Evolutionary conservation across 2,888 invertebrate genomes (phyloP).

Genomic region (Entomobrya proxima): DNA sequence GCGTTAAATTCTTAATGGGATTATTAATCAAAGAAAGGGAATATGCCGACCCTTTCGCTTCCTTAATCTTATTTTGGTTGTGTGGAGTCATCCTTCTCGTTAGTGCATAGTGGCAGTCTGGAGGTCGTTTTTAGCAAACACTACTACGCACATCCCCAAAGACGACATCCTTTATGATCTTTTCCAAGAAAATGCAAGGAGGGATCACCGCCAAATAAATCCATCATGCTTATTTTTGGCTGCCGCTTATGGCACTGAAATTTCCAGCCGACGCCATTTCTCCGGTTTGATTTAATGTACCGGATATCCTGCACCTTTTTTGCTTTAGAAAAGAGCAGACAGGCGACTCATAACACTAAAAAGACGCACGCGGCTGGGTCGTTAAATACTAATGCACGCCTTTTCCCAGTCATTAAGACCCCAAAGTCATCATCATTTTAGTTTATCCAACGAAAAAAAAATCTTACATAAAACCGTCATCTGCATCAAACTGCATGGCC

Average conservation of each 20-base stretch:
- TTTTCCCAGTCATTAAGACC: no score
- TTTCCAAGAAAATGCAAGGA: no score
- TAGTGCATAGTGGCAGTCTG: neutral
- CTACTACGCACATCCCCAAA: neutral
- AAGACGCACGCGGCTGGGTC: no score
- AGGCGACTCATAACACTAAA: no score
- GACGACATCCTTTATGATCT: neutral
- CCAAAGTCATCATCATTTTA: no score
- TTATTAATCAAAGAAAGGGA: slow-evolving; percentile 17
- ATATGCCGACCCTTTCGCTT: slow-evolving; percentile 35
- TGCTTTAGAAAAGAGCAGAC: neutral
- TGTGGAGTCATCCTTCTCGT: slow-evolving; percentile 10
- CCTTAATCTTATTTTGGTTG: slow-evolving; percentile 36
- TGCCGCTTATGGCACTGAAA: neutral
- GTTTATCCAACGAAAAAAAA: no score
- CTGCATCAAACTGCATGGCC: no score
- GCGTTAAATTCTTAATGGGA: neutral
- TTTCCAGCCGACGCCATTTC: neutral
- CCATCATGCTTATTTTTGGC: slow-evolving; percentile 32
- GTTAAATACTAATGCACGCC: no score
- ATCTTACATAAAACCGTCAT: no score
- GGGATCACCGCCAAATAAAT: no score
- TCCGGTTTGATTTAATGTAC: slow-evolving; percentile 30
- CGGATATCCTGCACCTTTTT: slow-evolving; percentile 38
- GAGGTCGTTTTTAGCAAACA: neutral